These are phyloP conservation scores for Drosophila differens DNA, from an alignment of 2,888 invertebrate genomes.

Conservation along the genomic window DNA sequence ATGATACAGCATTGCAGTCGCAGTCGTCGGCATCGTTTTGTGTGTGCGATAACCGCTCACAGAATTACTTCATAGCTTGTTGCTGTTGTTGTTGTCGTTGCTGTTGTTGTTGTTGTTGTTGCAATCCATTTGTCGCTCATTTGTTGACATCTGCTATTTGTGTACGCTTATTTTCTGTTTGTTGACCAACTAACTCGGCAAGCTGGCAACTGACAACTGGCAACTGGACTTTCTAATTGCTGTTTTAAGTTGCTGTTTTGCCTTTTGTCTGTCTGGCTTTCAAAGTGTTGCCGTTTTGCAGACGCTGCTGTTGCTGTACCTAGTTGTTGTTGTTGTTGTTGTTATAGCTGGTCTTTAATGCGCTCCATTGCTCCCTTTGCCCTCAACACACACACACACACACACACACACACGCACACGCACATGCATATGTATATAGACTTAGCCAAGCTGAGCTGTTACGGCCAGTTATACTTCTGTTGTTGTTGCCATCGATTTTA, in stretches of 20 bases:
- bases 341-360: constrained; percentile 55
- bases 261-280: constrained; percentile 41
- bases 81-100: constrained; percentile 7
- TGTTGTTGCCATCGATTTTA: constrained; percentile 68
- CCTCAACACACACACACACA: constrained; percentile 13
- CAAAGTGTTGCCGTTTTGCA: constrained; percentile 45
- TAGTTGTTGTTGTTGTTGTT: constrained; percentile 21
- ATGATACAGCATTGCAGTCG: constrained; percentile 30
- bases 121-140: constrained; percentile 58
- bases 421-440: constrained; percentile 2
- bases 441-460: constrained; percentile 52
- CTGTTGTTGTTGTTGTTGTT: constrained; percentile 32
- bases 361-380: constrained; percentile 48
- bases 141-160: constrained; percentile 62
- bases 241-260: constrained; percentile 56
- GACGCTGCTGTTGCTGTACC: constrained; percentile 28
- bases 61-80: constrained; percentile 47
- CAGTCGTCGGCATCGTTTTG: not conserved
- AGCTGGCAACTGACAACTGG: constrained; percentile 26
- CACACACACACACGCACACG: not conserved
- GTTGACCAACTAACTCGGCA: constrained; percentile 41
- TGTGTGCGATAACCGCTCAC: constrained; percentile 40
- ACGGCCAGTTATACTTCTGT: constrained; percentile 45
- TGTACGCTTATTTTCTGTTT: constrained; percentile 63
- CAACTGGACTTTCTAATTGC: constrained; percentile 74